Percentiles rank a stretch among this genome's conserved stretches.
These are phyloP conservation scores for Pseudomugil tenellus DNA, from an alignment of 2,797 vertebrate genomes.

Conservation along the genomic window DNA sequence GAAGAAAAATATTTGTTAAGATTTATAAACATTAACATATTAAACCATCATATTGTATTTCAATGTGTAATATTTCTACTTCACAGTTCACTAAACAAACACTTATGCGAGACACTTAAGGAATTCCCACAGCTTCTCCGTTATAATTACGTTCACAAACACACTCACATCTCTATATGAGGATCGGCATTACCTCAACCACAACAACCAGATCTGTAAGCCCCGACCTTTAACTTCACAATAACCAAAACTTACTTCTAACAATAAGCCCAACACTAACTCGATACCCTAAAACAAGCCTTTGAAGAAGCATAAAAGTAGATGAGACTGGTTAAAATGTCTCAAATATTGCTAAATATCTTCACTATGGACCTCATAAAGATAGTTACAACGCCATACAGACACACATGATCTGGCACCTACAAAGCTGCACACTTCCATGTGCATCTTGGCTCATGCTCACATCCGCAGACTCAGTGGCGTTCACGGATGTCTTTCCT, in stretches of 20 bases:
- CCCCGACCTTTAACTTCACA: background rate
- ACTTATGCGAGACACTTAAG: background rate
- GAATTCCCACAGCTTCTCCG: conserved; percentile 20
- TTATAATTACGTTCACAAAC: background rate
- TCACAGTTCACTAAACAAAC: conserved; percentile 19
- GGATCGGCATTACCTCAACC: background rate
- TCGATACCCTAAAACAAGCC: background rate
- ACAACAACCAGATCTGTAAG: background rate
- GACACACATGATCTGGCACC: conserved; percentile 41
- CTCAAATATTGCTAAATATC: too few species aligned
- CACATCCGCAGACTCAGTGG: conserved; percentile 59
- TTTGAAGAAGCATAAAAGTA: background rate
- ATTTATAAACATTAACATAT: background rate
- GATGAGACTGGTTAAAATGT: background rate
- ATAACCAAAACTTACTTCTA: background rate
- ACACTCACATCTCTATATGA: background rate
- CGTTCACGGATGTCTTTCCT: conserved; percentile 61
- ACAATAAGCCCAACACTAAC: background rate
- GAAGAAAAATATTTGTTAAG: conserved; percentile 1
- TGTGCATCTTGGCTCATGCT: conserved; percentile 55
- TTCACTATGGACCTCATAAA: conserved; percentile 5
- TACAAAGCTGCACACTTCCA: conserved; percentile 47
- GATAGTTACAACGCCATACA: conserved; percentile 6
- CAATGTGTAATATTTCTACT: conserved; percentile 10
- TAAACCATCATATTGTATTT: conserved; percentile 2